A percentile compares a stretch with the other conserved stretches of the same genome.
Evolutionary conservation across 1,140 invertebrate species (phyloP).

Genomic region (Pseudomyrmex concolor): DNA sequence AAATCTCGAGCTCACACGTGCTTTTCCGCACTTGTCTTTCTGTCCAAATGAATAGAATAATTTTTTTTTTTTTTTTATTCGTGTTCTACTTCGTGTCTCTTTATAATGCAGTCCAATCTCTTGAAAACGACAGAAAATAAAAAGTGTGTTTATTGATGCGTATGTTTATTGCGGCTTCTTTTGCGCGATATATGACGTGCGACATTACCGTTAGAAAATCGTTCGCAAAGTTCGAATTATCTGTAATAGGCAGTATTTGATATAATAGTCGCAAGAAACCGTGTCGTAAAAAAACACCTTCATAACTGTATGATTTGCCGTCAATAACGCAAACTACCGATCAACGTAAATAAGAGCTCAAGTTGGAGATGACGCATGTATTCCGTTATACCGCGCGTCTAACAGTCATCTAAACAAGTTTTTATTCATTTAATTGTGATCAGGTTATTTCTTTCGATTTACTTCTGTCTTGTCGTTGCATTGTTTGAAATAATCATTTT

Average conservation of each 20-base stretch:
- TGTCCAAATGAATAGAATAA: not conserved
- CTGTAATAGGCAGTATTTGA: constrained; percentile 11
- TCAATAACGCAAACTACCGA: constrained; percentile 15
- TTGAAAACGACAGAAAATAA: no score
- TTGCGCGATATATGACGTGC: not conserved
- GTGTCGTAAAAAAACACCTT: constrained; percentile 19
- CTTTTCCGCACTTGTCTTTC: not conserved
- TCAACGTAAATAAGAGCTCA: constrained; percentile 15
- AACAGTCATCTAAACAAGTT: constrained; percentile 14
- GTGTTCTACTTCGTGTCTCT: not conserved
- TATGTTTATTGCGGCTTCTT: not conserved
- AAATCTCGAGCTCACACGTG: not conserved
- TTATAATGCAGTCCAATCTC: not conserved
- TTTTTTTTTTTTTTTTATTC: not conserved
- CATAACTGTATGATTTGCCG: constrained; percentile 15
- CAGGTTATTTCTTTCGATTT: not conserved
- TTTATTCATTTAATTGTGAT: not conserved
- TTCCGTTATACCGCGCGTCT: not conserved
- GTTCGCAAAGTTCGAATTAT: constrained; percentile 15
- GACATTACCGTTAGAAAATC: constrained; percentile 29
- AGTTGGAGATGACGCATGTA: constrained; percentile 19
- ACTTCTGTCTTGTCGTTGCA: not conserved
- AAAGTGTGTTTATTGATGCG: not conserved
- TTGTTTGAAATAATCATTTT: not conserved
- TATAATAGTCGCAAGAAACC: constrained; percentile 25